Conservation (phyloP, 2,113 vertebrate species). For the Paradisaea rubra region DNA sequence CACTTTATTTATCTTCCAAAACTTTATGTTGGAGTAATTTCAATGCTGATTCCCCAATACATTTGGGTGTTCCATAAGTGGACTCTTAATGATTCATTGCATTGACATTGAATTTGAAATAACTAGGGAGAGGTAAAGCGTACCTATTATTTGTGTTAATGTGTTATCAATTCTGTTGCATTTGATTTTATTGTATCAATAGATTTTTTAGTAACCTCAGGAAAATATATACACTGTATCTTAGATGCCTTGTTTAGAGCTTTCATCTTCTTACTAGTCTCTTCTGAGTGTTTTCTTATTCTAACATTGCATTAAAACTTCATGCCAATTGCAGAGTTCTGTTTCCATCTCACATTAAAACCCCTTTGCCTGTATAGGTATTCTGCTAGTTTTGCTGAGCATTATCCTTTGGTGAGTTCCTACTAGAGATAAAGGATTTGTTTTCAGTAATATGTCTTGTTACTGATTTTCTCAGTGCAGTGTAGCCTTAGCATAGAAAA, state of each 20-base stretch:
- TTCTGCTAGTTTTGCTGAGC: neutral
- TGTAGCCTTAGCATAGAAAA: neutral
- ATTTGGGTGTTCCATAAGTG: neutral
- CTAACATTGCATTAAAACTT: neutral
- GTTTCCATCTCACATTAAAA: neutral
- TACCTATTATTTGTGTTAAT: neutral
- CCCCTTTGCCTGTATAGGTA: neutral
- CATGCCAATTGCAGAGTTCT: neutral
- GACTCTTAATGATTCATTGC: neutral
- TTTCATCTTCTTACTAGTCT: neutral
- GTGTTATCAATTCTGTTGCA: neutral
- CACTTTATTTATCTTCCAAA: neutral
- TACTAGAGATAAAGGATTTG: neutral
- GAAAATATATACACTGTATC: neutral
- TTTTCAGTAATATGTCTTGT: neutral
- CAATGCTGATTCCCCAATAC: neutral
- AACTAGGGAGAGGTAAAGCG: rapidly evolving
- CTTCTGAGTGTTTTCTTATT: neutral
- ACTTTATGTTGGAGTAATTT: neutral
- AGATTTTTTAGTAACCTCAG: neutral
- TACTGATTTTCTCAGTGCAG: neutral
- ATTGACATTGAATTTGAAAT: neutral
- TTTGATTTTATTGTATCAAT: neutral
- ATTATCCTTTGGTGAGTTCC: neutral
- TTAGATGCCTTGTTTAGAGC: neutral